Evolutionary conservation across 1,140 invertebrate genomes (phyloP).

Genomic region (Drosophila gunungcola): DNA sequence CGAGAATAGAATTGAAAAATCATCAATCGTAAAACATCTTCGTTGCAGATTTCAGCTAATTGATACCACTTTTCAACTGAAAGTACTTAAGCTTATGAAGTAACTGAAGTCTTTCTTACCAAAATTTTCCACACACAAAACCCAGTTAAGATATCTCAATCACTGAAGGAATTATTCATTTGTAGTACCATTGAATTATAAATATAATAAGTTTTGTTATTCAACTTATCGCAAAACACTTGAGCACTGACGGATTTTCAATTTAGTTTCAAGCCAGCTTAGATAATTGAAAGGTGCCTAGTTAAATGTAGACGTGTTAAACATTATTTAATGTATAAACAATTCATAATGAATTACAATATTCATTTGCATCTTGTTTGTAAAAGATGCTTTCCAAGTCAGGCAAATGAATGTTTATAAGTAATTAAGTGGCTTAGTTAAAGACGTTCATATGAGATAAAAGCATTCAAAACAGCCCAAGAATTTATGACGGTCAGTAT

Average conservation of each 20-base stretch:
- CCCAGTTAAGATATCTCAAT: background rate
- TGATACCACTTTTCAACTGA: conserved; percentile 7
- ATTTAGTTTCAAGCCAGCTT: background rate
- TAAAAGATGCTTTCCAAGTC: too few relatives aligned
- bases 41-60: conserved; percentile 2
- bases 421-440: conserved; percentile 1
- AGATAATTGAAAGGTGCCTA: too few relatives aligned
- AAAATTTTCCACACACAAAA: background rate
- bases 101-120: conserved; percentile 3
- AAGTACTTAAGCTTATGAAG: conserved; percentile 1
- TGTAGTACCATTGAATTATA: background rate
- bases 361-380: too few relatives aligned
- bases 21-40: conserved; percentile 14
- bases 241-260: background rate
- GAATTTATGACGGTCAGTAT: background rate
- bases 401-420: conserved; percentile 7
- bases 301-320: too few relatives aligned
- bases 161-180: background rate
- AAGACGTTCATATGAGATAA: too few relatives aligned
- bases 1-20: conserved; percentile 2
- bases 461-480: background rate
- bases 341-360: too few relatives aligned
- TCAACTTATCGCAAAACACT: too few relatives aligned
- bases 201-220: too few relatives aligned
- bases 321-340: too few relatives aligned